A percentile compares a stretch with the other conserved stretches of the same genome.
Conservation (phyloP, 2,113 vertebrate species). For the Hemibagrus wyckioides region DNA sequence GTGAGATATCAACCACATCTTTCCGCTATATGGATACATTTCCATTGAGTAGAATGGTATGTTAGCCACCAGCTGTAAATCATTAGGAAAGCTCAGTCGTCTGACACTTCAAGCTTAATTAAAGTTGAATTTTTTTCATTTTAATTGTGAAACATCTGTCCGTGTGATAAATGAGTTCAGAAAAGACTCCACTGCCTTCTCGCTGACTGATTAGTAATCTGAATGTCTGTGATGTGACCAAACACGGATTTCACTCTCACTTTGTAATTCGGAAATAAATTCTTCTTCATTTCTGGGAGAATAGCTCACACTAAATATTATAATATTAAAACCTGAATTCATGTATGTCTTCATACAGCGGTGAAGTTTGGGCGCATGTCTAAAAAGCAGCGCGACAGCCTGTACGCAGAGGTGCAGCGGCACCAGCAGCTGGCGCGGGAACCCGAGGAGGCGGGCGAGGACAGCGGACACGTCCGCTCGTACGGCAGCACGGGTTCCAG, state of each 20-base stretch:
- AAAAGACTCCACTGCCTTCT: neutral
- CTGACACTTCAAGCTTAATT: neutral
- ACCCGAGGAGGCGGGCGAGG: conserved; percentile 59
- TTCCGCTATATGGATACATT: too few relatives aligned
- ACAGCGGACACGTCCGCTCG: conserved; percentile 62
- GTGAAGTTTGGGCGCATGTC: conserved; percentile 95
- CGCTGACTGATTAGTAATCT: neutral
- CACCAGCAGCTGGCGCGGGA: conserved; percentile 82
- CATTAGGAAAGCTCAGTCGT: neutral
- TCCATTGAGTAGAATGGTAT: neutral
- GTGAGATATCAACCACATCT: conserved; percentile 60
- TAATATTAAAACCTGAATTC: too few relatives aligned
- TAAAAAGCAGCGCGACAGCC: conserved; percentile 90
- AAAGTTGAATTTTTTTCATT: neutral
- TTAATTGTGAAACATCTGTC: neutral
- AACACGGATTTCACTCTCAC: neutral
- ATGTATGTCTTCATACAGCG: conserved; percentile 64
- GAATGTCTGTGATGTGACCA: neutral
- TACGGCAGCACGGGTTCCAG: conserved; percentile 79
- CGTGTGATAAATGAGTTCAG: neutral
- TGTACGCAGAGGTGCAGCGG: conserved; percentile 90
- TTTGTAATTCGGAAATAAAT: neutral
- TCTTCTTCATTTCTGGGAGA: neutral
- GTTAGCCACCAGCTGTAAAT: neutral
- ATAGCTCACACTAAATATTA: neutral